Base-by-base conservation (phyloP, 1,140 invertebrate species). In the Hylaeus anthracinus region DNA sequence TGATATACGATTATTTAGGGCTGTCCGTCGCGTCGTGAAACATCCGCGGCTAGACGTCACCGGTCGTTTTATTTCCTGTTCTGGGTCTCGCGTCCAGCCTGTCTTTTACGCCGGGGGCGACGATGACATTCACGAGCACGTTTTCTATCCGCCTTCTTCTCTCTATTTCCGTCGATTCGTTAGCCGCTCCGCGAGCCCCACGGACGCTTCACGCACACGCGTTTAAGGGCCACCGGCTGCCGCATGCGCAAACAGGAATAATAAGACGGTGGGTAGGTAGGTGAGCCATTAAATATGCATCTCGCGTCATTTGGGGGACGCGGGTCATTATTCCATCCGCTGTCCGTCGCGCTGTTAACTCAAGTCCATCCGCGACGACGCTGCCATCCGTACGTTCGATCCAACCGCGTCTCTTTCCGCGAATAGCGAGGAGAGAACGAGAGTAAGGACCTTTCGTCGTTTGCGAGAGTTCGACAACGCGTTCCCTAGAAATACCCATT, bases 301-400 rank as follows among this genome's bases (percentile, higher is more conserved):
- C 90, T 90, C 90, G 86, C 90, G 90, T 92, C 88, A 90, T 91
- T 90, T 86, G 77, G 89, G 86, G 86, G 88, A 89, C 90, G 87
- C 88, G 88, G 86, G 91, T 90, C 90, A 90, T 92, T 92, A 91
- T 91, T 91, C 91, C 88, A 90, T 91, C 89, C 90, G 89, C 79
- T 86, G 89, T 86, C 83, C 86, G 80, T 79, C 81, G 78, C 72
- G 81, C 56, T 79, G 85, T 64, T 48, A 41, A 76, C 82, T 86
- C 37, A 53, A 82, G 74, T 73, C 85, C 55, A 55, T 84, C 85
- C 78, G 58, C 84, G 56, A 81, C 55, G 69, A 79, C 60, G 72
- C 64, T 74, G 60, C 61, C 66, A 41, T 26, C 51, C 65, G 14
- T n/a, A 5, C 14, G 41, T 56, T 82, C 70, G 75, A 83, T 86